Base-by-base conservation (phyloP, 1,140 invertebrate genomes). In the Daktulosphaira vitifoliae region DNA sequence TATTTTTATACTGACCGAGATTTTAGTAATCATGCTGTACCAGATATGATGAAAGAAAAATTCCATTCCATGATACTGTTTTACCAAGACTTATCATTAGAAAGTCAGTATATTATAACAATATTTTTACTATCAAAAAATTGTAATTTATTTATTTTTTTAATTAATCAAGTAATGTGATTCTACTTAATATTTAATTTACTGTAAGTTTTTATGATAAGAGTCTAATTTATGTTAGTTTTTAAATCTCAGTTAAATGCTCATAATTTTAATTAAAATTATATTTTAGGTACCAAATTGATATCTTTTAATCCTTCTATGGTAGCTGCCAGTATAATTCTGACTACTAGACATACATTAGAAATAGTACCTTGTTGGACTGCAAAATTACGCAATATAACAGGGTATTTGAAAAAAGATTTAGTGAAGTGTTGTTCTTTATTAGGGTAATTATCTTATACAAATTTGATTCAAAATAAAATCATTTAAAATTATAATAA, bases 21-120 rank as follows among this genome's bases (percentile, higher is more conserved):
- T 44, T 59, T 44, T 39, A 23, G 42, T 16, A 20, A 44, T 46
- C 22, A 22, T 15, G 22, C 37, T 26, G 39, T 44, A 25, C 1
- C 38, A 46, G 9, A 42, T 46, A 59, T 26, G 39, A 42, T 59
- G 25, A 59, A 59, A 44, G 54, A 59, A 25, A 59, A 59, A 59
- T 59, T 59, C 16, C n/a, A 59, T 25, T 25, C 3, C 4, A 59
- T 59, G 38, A 59, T 59, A 18, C 39, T 59, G 0, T 26, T 44
- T 29, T 59, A 59, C 7, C 54, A 59, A 9, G 54, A 59, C 26
- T 25, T 18, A 26, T 59, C 54, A 13, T 26, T 59, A 5, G 54
- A 59, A 59, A 59, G 54, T 59, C 25, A 59, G 54, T 59, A 59
- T 59, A 42, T 51, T 51, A 18, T 51, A n/a, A n/a, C n/a, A n/a